Evolutionary conservation across 2,888 invertebrate species (phyloP).

Genomic region (Ectemnius lituratus): DNA sequence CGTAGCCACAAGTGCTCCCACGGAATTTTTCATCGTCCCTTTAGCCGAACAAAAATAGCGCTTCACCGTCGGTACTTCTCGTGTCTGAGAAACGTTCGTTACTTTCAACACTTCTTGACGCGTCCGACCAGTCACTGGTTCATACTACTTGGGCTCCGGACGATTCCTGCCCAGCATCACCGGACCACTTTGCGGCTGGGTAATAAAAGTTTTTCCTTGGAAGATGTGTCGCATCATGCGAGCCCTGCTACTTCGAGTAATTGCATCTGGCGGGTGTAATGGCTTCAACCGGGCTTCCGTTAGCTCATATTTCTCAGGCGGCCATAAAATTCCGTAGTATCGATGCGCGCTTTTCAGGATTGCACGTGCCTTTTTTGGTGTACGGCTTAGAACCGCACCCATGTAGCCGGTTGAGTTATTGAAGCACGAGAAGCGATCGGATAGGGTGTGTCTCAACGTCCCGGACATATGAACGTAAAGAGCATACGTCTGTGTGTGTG

Average conservation of each 20-base stretch:
- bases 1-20: not conserved
- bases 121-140: not conserved
- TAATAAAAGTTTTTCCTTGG: constrained; percentile 14
- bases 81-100: not conserved
- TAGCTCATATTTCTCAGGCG: constrained; percentile 12
- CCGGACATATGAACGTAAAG: too few relatives aligned
- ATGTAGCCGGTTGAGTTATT: not conserved
- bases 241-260: constrained; percentile 11
- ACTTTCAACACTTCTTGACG: not conserved
- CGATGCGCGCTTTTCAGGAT: not conserved
- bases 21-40: not conserved
- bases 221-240: constrained; percentile 5
- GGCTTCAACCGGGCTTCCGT: constrained; percentile 7
- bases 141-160: not conserved
- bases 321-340: not conserved
- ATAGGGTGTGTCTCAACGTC: too few relatives aligned
- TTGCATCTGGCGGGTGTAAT: constrained; percentile 22
- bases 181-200: not conserved
- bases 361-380: not conserved
- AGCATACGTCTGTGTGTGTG: not conserved
- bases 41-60: not conserved
- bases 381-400: not conserved
- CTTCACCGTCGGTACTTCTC: not conserved
- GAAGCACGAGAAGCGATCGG: constrained; percentile 6
- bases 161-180: not conserved